Evolutionary conservation across 2,797 vertebrate species (phyloP), one percentile per base, ranked within the genome.

Genomic region (Thunnus albacares): DNA sequence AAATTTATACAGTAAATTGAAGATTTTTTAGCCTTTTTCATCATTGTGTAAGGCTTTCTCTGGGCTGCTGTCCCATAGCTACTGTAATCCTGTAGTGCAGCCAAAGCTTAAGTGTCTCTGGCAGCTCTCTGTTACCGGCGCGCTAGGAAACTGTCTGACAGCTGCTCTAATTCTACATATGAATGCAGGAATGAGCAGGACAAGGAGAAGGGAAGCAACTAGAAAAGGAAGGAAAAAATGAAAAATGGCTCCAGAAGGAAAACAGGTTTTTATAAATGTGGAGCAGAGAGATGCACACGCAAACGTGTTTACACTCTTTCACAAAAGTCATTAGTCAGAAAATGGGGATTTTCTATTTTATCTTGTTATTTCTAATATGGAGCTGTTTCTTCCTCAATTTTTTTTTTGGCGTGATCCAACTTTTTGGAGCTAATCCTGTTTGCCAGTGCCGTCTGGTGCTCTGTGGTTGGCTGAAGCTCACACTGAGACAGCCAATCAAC

Each of bases 61-160:
- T 62, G 84, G 71, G 83, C 86, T 64, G 66, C 81, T 38, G 30
- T 82, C 80, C 84, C 78, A 35, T 18, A 63, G 69, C 72, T 83
- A 57, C 83, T 78, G 82, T 79, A 79, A 78, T 81, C 59, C 55
- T 88, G 83, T 53, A 64, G 24, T 17, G 71, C 71, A 43, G 90
- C 87, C 89, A 90, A 84, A 83, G 66, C 70, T 28, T 70, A 79
- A 88, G 79, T 75, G 82, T 90, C 68, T 90, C 75, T 89, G 85
- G 85, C 81, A 77, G 70, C 81, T 77, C 72, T 47, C 33, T 61
- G 70, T 74, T 66, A 75, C 22, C 45, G 0, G 52, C 87, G 60
- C 74, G 38, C 82, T 30, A 22, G 86, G 75, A 88, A 78, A 80
- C 81, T 1, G 84, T 88, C 87, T 88, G 87, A 90, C 86, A 76